Percentiles rank a stretch among this genome's conserved stretches.
Conservation (phyloP, 1,140 invertebrate species). For the Monomorium pharaonis region DNA sequence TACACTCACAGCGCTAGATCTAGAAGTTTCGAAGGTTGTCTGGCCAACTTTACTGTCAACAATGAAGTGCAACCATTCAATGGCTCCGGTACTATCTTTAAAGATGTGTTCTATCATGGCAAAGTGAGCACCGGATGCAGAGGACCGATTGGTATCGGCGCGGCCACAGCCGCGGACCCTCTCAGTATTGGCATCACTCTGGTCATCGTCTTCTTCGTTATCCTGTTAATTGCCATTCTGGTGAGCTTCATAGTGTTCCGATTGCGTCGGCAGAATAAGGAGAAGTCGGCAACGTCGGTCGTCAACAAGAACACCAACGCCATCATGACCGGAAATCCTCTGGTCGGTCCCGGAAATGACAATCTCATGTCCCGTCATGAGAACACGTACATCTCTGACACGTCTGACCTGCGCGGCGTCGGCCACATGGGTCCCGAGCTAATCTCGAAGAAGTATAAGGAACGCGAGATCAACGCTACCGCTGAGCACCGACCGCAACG, state of each 20-base stretch:
- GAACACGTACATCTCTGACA: constrained; percentile 83
- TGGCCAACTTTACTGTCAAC: constrained; percentile 95
- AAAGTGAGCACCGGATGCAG: constrained; percentile 89
- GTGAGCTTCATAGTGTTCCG: constrained; percentile 96
- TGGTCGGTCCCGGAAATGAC: constrained; percentile 77
- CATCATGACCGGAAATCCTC: constrained; percentile 79
- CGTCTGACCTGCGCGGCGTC: constrained; percentile 85
- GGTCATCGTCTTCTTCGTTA: constrained; percentile 97
- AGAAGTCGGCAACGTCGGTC: constrained; percentile 87
- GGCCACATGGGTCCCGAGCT: constrained; percentile 92
- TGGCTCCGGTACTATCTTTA: constrained; percentile 93
- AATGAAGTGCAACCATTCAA: constrained; percentile 95
- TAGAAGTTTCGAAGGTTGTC: constrained; percentile 93
- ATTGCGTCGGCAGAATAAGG: constrained; percentile 92
- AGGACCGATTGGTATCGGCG: constrained; percentile 90
- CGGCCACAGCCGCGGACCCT: constrained; percentile 92
- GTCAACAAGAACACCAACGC: constrained; percentile 81
- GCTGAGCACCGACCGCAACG: constrained; percentile 90
- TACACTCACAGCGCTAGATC: constrained; percentile 84
- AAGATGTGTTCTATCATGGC: constrained; percentile 88
- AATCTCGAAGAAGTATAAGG: constrained; percentile 94
- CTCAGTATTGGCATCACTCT: constrained; percentile 95
- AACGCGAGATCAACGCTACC: constrained; percentile 90
- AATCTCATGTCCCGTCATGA: constrained; percentile 82
- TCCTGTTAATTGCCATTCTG: constrained; percentile 94